Conservation (phyloP, 2,113 vertebrate genomes). For the Brienomyrus brachyistius region DNA sequence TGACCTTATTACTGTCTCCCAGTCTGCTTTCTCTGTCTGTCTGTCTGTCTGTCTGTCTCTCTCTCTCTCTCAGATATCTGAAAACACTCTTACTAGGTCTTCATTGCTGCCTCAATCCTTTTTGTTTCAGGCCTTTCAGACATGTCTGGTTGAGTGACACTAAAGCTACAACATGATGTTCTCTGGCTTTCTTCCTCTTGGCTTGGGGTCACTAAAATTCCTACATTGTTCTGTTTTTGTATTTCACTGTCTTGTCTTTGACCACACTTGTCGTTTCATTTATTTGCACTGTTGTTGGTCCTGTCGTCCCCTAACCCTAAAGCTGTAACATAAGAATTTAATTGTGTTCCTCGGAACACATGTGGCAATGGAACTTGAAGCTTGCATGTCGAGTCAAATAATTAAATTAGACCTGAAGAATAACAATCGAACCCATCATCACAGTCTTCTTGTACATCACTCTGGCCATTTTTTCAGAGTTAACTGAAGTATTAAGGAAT, state of each 20-base stretch:
- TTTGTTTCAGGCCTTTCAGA: background rate
- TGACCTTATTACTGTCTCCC: slow-evolving; percentile 19
- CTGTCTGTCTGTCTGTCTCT: background rate
- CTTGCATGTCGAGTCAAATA: background rate
- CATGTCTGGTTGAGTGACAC: background rate
- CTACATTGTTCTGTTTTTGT: background rate
- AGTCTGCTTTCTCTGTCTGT: background rate
- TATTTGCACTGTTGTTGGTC: background rate
- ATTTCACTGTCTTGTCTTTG: background rate
- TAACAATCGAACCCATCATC: background rate
- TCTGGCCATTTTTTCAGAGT: background rate
- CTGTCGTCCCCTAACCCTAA: background rate
- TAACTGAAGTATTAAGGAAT: background rate
- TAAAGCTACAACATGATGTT: background rate
- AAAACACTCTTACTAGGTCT: background rate
- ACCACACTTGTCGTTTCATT: background rate
- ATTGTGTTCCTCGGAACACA: background rate
- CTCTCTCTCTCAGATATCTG: background rate
- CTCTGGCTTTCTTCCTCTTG: background rate
- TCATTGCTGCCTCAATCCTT: background rate
- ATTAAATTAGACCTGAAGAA: background rate
- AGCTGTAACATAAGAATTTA: background rate
- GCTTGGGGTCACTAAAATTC: background rate
- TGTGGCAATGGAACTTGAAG: background rate
- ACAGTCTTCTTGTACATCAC: background rate